Evolutionary conservation across 2,113 vertebrate species (phyloP).

Genomic region (Oryzias melastigma): DNA sequence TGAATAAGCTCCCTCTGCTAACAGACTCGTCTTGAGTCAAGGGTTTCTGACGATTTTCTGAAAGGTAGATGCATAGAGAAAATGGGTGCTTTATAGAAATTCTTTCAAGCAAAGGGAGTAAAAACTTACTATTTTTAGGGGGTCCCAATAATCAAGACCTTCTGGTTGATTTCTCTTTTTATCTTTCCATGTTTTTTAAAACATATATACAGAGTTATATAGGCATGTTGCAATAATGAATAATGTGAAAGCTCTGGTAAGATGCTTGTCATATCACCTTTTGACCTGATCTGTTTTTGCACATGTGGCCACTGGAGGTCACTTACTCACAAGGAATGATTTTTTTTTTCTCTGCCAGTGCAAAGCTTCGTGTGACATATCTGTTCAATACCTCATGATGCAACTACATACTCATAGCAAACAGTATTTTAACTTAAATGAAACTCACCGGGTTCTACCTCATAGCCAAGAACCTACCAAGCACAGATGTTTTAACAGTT

Average conservation of each 20-base stretch:
- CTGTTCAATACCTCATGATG: constrained; percentile 81
- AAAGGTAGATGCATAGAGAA: constrained; percentile 58
- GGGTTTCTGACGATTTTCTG: constrained; percentile 70
- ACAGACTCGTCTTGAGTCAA: constrained; percentile 56
- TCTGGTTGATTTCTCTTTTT: constrained; percentile 69
- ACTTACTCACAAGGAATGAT: constrained; percentile 79
- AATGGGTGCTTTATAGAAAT: constrained; percentile 72
- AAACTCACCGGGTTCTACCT: constrained; percentile 80
- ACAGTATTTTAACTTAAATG: constrained; percentile 78
- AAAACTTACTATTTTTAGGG: constrained; percentile 70
- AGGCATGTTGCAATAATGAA: constrained; percentile 87
- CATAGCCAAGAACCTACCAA: constrained; percentile 80
- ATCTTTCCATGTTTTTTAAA: constrained; percentile 80
- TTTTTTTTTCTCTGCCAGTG: constrained; percentile 79
- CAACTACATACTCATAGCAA: constrained; percentile 77
- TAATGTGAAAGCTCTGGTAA: constrained; percentile 85
- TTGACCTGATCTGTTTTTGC: constrained; percentile 83
- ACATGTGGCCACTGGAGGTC: constrained; percentile 75
- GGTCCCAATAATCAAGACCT: constrained; percentile 78
- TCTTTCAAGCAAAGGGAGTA: constrained; percentile 76
- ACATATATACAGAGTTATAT: constrained; percentile 83
- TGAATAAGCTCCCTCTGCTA: constrained; percentile 55
- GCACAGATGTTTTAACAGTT: constrained; percentile 66
- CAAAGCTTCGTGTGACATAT: constrained; percentile 80
- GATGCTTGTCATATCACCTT: constrained; percentile 82